Conservation (phyloP, 35 echinoderm and acorn worm species). For the Amphiura filiformis region DNA sequence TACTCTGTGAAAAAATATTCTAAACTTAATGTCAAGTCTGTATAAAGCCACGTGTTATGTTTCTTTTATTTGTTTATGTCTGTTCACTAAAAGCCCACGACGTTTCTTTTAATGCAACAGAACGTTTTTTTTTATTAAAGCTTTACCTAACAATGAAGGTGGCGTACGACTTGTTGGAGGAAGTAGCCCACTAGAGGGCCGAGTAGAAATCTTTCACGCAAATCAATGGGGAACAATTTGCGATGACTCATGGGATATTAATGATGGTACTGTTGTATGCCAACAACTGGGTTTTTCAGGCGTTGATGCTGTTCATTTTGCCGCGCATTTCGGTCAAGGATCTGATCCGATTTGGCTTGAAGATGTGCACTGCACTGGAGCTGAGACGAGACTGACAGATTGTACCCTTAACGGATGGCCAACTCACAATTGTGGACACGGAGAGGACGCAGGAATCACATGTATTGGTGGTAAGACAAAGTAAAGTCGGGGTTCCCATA, state of each 20-base stretch:
- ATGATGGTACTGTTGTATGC: constrained; percentile 9
- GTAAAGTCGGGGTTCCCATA: too few relatives aligned
- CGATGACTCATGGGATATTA: constrained; percentile 25
- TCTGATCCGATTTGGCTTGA: neutral
- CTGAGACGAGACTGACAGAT: neutral
- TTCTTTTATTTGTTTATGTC: too few relatives aligned
- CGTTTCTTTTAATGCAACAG: too few relatives aligned
- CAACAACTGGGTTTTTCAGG: constrained; percentile 14
- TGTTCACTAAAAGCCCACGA: too few relatives aligned
- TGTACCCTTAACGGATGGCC: neutral
- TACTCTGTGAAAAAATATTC: too few relatives aligned
- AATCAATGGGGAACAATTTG: constrained; percentile 12
- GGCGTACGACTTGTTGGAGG: too few relatives aligned
- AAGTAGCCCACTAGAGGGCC: neutral
- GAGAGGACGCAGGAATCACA: neutral
- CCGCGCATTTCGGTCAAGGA: neutral
- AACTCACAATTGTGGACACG: neutral
- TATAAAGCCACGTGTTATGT: too few relatives aligned
- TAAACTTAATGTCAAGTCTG: too few relatives aligned
- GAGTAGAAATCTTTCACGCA: constrained; percentile 2
- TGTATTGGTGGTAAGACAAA: neutral
- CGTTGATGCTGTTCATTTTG: neutral
- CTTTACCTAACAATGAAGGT: too few relatives aligned
- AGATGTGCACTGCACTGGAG: neutral
- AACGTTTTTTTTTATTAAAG: too few relatives aligned